Conservation (phyloP, 2,797 vertebrate genomes). For the Brotogeris chrysoptera region DNA sequence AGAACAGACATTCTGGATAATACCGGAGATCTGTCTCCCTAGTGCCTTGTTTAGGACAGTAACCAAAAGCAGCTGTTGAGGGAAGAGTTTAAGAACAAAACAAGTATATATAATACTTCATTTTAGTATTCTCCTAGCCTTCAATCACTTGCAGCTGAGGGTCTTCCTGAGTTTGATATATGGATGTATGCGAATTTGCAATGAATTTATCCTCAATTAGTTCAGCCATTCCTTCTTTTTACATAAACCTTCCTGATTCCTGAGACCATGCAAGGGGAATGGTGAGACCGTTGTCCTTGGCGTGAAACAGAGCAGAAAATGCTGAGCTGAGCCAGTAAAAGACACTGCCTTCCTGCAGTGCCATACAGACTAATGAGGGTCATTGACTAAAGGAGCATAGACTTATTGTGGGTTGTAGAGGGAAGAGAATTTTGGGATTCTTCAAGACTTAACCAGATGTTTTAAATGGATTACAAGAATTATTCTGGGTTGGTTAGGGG, state of each 20-base stretch:
- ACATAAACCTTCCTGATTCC: neutral
- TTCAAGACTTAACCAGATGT: neutral
- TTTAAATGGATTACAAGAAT: neutral
- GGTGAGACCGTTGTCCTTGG: neutral
- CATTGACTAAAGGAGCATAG: neutral
- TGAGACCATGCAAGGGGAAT: neutral
- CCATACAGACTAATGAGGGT: neutral
- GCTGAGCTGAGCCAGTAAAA: neutral
- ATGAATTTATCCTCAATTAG: neutral
- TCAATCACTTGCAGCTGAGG: neutral
- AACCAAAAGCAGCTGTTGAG: neutral
- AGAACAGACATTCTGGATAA: neutral
- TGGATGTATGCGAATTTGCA: neutral
- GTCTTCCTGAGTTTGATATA: neutral
- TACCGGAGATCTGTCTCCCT: neutral
- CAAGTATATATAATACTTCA: neutral
- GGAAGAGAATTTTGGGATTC: neutral
- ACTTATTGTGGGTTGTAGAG: neutral
- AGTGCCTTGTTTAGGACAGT: neutral
- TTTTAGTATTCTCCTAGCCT: neutral
- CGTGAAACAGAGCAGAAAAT: neutral
- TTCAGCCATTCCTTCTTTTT: neutral
- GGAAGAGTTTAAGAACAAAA: neutral
- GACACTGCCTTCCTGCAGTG: neutral
- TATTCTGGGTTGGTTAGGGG: neutral